These are phyloP conservation scores for Metalampra italica DNA, from an alignment of 2,888 invertebrate genomes.

Conservation along the genomic window DNA sequence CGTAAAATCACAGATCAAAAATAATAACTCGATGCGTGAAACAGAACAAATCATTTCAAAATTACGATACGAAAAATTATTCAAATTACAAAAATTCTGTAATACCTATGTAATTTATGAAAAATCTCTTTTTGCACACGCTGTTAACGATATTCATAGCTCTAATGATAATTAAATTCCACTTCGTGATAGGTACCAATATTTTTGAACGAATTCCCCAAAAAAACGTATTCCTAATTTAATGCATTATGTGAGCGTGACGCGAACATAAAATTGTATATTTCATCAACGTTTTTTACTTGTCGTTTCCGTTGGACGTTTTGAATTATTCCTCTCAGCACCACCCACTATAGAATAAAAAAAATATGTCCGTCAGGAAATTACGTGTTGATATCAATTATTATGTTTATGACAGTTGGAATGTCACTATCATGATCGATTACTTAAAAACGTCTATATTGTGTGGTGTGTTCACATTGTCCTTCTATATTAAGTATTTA, in stretches of 20 bases:
- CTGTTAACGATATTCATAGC: not conserved
- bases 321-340: not conserved
- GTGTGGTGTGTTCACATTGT: too few relatives aligned
- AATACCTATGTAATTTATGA: too few relatives aligned
- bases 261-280: conserved; percentile 8
- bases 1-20: too few relatives aligned
- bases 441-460: not conserved
- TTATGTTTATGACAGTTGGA: not conserved
- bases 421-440: conserved; percentile 1
- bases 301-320: conserved; percentile 1
- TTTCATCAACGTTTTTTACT: conserved; percentile 8
- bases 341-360: not conserved
- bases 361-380: conserved; percentile 3
- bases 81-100: too few relatives aligned
- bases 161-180: not conserved
- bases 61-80: too few relatives aligned
- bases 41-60: too few relatives aligned
- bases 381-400: conserved; percentile 2
- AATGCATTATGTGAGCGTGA: conserved; percentile 1
- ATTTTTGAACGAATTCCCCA: not conserved
- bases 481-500: too few relatives aligned
- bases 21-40: too few relatives aligned
- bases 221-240: conserved; percentile 1
- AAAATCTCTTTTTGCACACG: too few relatives aligned
- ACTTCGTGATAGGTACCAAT: conserved; percentile 1